These are phyloP conservation scores for Habrosyne pyritoides DNA, from an alignment of 2,888 invertebrate species.

Conservation along the genomic window DNA sequence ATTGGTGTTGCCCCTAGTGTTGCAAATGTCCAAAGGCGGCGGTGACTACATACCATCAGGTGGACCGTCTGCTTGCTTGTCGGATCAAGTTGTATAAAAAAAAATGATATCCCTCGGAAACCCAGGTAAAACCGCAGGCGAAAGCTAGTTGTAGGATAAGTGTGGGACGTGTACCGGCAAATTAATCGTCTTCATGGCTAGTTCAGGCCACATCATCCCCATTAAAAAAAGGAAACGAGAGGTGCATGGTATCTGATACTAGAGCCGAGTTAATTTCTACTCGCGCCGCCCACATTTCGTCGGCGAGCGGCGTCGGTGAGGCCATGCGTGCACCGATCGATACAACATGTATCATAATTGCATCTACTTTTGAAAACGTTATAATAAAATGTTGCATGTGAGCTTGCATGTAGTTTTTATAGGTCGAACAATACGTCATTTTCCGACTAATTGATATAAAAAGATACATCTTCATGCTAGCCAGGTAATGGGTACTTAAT, in stretches of 20 bases:
- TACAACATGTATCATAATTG: slow-evolving; percentile 66
- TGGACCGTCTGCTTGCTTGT: too few relatives aligned
- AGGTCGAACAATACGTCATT: background rate
- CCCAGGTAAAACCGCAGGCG: too few relatives aligned
- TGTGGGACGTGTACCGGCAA: slow-evolving; percentile 36
- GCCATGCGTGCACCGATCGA: slow-evolving; percentile 36
- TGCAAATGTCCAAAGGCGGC: too few relatives aligned
- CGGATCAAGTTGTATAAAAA: too few relatives aligned
- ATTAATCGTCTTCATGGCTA: slow-evolving; percentile 53
- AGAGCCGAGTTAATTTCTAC: slow-evolving; percentile 48
- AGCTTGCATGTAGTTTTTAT: background rate
- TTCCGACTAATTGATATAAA: too few relatives aligned
- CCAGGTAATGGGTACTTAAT: too few relatives aligned
- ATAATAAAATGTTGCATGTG: background rate
- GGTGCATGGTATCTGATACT: slow-evolving; percentile 39
- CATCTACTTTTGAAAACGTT: slow-evolving; percentile 41
- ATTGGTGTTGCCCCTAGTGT: too few relatives aligned
- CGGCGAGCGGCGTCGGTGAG: slow-evolving; percentile 38
- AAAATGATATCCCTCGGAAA: too few relatives aligned
- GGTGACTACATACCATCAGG: too few relatives aligned
- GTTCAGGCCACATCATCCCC: slow-evolving; percentile 33
- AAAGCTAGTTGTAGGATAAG: slow-evolving; percentile 21
- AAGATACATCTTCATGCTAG: too few relatives aligned
- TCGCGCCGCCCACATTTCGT: slow-evolving; percentile 61
- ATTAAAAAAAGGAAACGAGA: slow-evolving; percentile 37